A percentile compares a stretch with the other conserved stretches of the same genome.
phyloP scores from a whole-genome alignment of 2,113 vertebrate species.

The Oenanthe melanoleuca region DNA sequence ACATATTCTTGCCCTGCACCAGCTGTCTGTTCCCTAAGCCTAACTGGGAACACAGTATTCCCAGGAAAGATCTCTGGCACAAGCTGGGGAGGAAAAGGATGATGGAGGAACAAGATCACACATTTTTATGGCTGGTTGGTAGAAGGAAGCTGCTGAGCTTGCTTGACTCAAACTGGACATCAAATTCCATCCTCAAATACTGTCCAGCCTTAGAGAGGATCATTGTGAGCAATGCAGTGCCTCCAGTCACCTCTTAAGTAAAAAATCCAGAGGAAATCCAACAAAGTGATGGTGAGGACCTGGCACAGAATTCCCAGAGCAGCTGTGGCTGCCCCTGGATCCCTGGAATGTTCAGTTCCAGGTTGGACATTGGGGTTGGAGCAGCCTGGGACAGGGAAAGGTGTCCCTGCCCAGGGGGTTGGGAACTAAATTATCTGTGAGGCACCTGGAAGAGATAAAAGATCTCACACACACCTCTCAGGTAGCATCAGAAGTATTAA shows the following conservation, averaged over 20 bases:
- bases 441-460: background rate
- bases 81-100: background rate
- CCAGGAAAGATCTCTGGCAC: slow-evolving; percentile 46
- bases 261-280: background rate
- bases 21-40: slow-evolving; percentile 52
- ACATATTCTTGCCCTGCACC: background rate
- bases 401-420: background rate
- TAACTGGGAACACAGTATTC: slow-evolving; percentile 26
- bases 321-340: background rate
- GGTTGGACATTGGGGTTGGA: background rate
- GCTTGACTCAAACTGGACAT: background rate
- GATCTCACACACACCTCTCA: background rate
- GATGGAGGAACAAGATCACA: background rate
- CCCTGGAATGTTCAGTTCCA: background rate
- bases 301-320: background rate
- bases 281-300: fast-evolving
- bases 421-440: fast-evolving
- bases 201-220: background rate
- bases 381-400: background rate
- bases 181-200: background rate
- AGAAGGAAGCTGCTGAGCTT: background rate
- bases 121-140: background rate
- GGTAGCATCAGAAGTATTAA: background rate
- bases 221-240: background rate
- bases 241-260: background rate